Evolutionary conservation across 2,113 vertebrate species (phyloP), one percentile per base, ranked within the genome.

Genomic region (Hipposideros armiger): DNA sequence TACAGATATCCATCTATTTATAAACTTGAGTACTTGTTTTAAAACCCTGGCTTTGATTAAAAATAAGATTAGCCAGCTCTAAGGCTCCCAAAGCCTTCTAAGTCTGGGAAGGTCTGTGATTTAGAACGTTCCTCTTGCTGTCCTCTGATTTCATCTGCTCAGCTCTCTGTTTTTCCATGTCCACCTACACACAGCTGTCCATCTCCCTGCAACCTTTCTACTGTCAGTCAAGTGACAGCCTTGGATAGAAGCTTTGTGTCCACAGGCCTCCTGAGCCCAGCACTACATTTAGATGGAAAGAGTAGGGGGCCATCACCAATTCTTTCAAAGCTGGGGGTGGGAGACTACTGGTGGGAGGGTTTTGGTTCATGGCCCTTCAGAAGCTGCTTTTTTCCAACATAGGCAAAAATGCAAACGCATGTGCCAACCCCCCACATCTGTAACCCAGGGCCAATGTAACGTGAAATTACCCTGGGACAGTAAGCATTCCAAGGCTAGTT

Each of bases 181-280:
- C 98, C 98, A 98, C 98, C 98, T 98, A 98, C 98, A 98, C 98
- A 87, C 93, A 95, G 98, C 98, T 97, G 96, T 98, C 98, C 98
- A 98, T 99, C 98, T 99, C 98, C 95, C 90, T 84, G 95, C 95
- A 98, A 98, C 98, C 98, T 98, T 97, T 98, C 83, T 97, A 94
- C 98, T 98, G 98, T 98, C 98, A 99, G 84, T 98, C 98, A 98
- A 98, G 97, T 98, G 98, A 98, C 98, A 98, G 96, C 81, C 93
- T 98, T 97, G 91, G 97, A 97, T 96, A 97, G 97, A 98, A 97
- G 97, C 98, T 98, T 98, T 98, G 32, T 98, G 97, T 97, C 96
- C 93, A 28, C 1, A 66, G 96, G 97, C 96, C 97, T 98, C 98
- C 97, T 87, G 98, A 98, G 96, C 97, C 97, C 95, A 78, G 92